Percentiles rank a stretch among this genome's conserved stretches.
These are phyloP conservation scores for Microctonus brassicae DNA, from an alignment of 2,888 invertebrate species.

Conservation along the genomic window DNA sequence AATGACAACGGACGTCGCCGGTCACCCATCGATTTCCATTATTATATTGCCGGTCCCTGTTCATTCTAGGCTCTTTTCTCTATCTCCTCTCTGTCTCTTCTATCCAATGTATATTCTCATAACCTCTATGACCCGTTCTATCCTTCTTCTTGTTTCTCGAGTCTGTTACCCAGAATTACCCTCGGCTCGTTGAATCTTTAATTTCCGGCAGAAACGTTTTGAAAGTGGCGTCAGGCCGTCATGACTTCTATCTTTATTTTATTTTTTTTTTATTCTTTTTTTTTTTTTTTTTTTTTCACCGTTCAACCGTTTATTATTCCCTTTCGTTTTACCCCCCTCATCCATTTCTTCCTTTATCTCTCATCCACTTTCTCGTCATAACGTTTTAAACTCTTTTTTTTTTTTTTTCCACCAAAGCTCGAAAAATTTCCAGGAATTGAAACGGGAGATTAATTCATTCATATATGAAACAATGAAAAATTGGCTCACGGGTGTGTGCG, in stretches of 20 bases:
- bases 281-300: constrained; percentile 9
- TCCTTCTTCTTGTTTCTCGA: constrained; percentile 49
- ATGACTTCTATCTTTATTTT: constrained; percentile 39
- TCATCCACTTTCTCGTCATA: constrained; percentile 12
- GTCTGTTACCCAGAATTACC: constrained; percentile 57
- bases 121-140: constrained; percentile 19
- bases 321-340: not conserved
- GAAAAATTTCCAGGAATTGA: constrained; percentile 1
- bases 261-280: constrained; percentile 24
- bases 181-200: constrained; percentile 65
- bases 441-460: not conserved
- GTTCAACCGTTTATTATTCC: not conserved
- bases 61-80: not conserved
- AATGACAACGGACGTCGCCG: constrained; percentile 41
- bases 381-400: not conserved
- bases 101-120: constrained; percentile 9
- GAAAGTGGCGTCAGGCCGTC: constrained; percentile 42
- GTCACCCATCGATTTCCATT: constrained; percentile 60
- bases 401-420: constrained; percentile 14
- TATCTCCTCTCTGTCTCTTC: not conserved
- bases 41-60: constrained; percentile 47
- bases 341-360: not conserved
- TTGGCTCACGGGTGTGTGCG: constrained; percentile 1
- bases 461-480: constrained; percentile 18
- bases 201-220: constrained; percentile 57